phyloP scores from a whole-genome alignment of 2,888 invertebrate species.

The Dasysyrphus tricinctus region DNA sequence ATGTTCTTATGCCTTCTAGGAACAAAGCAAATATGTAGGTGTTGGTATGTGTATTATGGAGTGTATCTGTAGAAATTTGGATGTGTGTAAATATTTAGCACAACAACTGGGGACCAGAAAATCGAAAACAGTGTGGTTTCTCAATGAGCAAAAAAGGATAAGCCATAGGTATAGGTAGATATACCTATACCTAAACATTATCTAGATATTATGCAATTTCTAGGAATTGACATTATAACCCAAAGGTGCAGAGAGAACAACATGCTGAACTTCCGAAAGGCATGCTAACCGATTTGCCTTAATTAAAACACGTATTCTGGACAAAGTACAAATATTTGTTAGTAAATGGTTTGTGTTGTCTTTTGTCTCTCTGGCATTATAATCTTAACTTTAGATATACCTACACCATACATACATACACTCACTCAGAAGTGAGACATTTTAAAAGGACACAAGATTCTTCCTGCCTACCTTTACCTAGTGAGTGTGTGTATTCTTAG shows the following conservation, averaged over 20 bases:
- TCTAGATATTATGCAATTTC: background rate
- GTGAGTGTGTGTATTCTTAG: background rate
- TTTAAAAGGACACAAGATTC: background rate
- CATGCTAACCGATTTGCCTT: conserved; percentile 65
- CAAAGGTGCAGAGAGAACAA: conserved; percentile 37
- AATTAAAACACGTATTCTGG: conserved; percentile 69
- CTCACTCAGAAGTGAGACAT: conserved; percentile 43
- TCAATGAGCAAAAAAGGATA: conserved; percentile 1
- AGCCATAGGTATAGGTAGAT: background rate
- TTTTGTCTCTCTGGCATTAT: conserved; percentile 16
- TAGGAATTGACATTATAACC: conserved; percentile 37
- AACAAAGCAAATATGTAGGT: background rate
- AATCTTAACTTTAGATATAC: conserved; percentile 11
- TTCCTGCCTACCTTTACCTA: background rate
- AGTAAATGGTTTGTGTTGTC: conserved; percentile 59
- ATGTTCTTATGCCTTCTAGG: conserved; percentile 4
- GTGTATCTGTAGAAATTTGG: background rate
- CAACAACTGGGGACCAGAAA: conserved; percentile 25
- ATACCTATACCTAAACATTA: background rate
- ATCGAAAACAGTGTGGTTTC: conserved; percentile 33
- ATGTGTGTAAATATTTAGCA: background rate
- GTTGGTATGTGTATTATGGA: background rate
- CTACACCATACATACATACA: too few species aligned
- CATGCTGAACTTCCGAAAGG: conserved; percentile 24
- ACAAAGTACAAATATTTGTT: conserved; percentile 63